Percentiles rank a stretch among this genome's conserved stretches.
Evolutionary conservation across 2,888 invertebrate genomes (phyloP).

Genomic region (Folsomia manolachei): DNA sequence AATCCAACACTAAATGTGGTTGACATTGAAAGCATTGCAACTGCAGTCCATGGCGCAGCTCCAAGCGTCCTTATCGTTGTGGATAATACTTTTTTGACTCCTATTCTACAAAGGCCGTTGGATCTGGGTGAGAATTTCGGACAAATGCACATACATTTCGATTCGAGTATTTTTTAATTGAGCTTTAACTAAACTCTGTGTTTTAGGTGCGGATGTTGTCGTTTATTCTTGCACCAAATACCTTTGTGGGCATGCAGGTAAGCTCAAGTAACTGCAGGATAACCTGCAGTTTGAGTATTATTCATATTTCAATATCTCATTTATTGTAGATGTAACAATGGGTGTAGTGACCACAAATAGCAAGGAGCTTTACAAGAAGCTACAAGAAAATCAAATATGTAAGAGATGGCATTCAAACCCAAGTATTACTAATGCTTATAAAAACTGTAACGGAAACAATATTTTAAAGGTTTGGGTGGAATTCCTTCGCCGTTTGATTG

Average conservation of each 20-base stretch:
- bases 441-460: not conserved
- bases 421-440: no score
- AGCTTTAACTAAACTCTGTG: no score
- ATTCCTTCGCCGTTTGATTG: constrained; percentile 97
- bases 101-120: constrained; percentile 57
- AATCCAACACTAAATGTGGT: constrained; percentile 62
- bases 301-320: not conserved
- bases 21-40: constrained; percentile 58
- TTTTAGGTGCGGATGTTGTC: constrained; percentile 60
- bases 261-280: no score
- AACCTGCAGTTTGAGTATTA: no score
- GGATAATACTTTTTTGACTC: constrained; percentile 58
- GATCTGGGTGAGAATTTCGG: no score
- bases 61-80: constrained; percentile 57
- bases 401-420: constrained; percentile 42
- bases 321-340: constrained; percentile 60
- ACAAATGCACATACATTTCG: no score
- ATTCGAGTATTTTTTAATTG: no score
- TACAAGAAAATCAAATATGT: constrained; percentile 59
- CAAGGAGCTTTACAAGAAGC: constrained; percentile 56
- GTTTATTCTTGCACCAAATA: constrained; percentile 64
- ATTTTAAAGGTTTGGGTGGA: constrained; percentile 74
- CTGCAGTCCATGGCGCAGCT: constrained; percentile 53
- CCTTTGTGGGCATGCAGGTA: constrained; percentile 62
- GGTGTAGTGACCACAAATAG: constrained; percentile 59